Percentiles rank a stretch among this genome's conserved stretches.
Evolutionary conservation across 1,140 invertebrate species (phyloP).

Genomic region (Brachionus calyciflorus): DNA sequence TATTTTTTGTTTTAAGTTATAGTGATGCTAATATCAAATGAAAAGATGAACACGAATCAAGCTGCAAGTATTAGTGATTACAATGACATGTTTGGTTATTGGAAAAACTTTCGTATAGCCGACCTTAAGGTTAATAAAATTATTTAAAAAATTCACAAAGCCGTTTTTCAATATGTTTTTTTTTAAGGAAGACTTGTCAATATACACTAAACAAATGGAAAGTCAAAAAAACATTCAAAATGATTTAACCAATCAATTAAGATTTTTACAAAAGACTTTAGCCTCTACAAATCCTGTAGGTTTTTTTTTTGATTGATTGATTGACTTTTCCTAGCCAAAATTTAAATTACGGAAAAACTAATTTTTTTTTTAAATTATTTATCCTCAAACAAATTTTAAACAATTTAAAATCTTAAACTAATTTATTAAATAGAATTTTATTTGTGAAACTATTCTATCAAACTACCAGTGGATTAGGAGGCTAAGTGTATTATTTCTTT

Average conservation of each 20-base stretch:
- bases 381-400: no score
- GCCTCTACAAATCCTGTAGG: conserved; percentile 22
- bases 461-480: no score
- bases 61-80: neutral
- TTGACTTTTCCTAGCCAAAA: no score
- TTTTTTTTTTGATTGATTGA: no score
- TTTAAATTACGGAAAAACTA: no score
- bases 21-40: conserved; percentile 25
- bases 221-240: conserved; percentile 31
- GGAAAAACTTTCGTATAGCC: conserved; percentile 29
- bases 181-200: conserved; percentile 7
- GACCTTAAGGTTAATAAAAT: neutral
- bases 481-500: no score
- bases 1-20: neutral
- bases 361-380: no score
- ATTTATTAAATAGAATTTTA: no score
- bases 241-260: conserved; percentile 15
- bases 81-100: conserved; percentile 26
- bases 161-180: neutral
- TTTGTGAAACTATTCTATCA: no score
- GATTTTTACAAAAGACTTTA: conserved; percentile 7
- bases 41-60: no score
- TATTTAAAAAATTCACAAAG: neutral
- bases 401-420: no score
- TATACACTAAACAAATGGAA: conserved; percentile 24